phyloP scores from a whole-genome alignment of 2,888 invertebrate species.

The Drosophila birchii region DNA sequence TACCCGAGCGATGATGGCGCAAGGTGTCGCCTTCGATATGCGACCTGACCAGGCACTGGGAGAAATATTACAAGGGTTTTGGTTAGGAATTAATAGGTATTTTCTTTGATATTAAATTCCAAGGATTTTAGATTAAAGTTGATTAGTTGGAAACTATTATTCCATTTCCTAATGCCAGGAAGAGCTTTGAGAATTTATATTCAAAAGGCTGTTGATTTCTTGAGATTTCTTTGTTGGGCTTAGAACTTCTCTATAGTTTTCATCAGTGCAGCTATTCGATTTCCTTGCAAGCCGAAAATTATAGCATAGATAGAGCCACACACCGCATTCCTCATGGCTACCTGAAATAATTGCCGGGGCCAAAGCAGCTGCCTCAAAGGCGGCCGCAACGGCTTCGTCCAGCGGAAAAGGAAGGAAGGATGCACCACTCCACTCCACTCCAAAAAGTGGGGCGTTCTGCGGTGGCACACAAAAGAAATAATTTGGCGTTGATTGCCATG shows the following conservation, averaged over 20 bases:
- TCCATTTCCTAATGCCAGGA: too few species aligned
- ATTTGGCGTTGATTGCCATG: slow-evolving; percentile 81
- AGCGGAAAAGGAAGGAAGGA: slow-evolving; percentile 42
- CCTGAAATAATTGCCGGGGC: slow-evolving; percentile 77
- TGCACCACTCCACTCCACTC: slow-evolving; percentile 28
- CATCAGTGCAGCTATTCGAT: slow-evolving; percentile 15
- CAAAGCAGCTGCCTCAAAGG: slow-evolving; percentile 58
- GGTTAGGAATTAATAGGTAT: too few species aligned
- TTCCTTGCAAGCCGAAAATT: slow-evolving; percentile 36
- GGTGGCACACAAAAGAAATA: slow-evolving; percentile 54
- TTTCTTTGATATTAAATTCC: background rate
- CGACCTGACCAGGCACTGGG: slow-evolving; percentile 28
- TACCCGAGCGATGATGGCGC: slow-evolving; percentile 59
- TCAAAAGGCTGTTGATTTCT: too few species aligned
- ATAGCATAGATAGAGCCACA: slow-evolving; percentile 55
- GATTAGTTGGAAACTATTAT: too few species aligned
- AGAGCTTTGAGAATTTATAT: background rate
- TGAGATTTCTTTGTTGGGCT: too few species aligned
- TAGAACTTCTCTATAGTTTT: background rate
- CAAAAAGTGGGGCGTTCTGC: slow-evolving; percentile 18
- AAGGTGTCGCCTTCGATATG: slow-evolving; percentile 69
- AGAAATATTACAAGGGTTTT: background rate
- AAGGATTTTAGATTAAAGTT: background rate
- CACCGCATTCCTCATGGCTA: slow-evolving; percentile 58
- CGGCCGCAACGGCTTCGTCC: slow-evolving; percentile 15